Evolutionary conservation across 2,888 invertebrate species (phyloP), one percentile per base, ranked within the genome.

Genomic region (Dasysyrphus albostriatus): DNA sequence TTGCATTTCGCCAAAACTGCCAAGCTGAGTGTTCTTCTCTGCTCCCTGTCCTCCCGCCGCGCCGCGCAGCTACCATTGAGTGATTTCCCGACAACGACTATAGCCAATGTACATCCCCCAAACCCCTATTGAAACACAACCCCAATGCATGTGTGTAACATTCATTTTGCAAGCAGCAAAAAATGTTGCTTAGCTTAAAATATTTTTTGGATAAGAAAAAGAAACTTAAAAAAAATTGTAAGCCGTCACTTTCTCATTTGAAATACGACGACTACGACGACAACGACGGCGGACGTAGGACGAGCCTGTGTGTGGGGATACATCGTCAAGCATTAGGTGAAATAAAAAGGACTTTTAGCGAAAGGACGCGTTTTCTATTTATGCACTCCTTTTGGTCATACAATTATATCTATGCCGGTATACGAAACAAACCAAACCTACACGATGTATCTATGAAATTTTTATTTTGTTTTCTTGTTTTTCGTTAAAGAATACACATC

Each of bases 211-310:
- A 79, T 87, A 79, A 83, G 79, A 82, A 80, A 82, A 87, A 63
- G 49, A 77, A 77, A 84, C 69, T n/a, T 69, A 59, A 83, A 87
- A 85, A 85, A 74, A 87, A 70, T 70, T 69, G 72, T 79, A 74
- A 83, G 87, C 87, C 83, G 74, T 79, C 87, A 83, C 78, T 87
- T 87, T 82, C 85, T 74, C 82, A 82, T 87, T 87, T 82, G 63
- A 78, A 70, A 78, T 74, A 74, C 74, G 74, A 87, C 73, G 49
- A 47, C 29, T 32, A 65, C 12, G 59, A 19, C n/a, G 58, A 58
- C 24, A 24, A 24, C 19, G 58, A 37, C 59, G 59, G 39, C 61
- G 42, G 24, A n/a, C 42, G 5, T 34, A 34, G 29, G 16, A 47
- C 32, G 65, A 47, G 32, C 51, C 59, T 58, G 16, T 59, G 51